phyloP scores from a whole-genome alignment of 2,113 vertebrate species.

The Scatophagus argus region DNA sequence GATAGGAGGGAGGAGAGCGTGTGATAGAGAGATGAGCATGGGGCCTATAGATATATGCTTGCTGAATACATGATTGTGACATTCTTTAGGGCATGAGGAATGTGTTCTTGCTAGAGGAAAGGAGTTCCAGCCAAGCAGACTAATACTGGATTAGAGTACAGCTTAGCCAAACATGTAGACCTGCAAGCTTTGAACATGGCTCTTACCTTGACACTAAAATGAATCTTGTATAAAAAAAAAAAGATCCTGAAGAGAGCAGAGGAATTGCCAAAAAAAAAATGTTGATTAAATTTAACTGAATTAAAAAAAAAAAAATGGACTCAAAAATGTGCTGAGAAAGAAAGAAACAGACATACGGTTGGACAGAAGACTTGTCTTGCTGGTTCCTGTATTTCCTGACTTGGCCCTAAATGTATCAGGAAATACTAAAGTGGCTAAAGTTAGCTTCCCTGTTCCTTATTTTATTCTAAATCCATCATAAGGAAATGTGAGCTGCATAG shows the following conservation, averaged over 20 bases:
- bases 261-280: not conserved
- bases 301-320: not conserved
- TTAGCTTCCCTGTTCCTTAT: not conserved
- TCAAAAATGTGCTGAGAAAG: not conserved
- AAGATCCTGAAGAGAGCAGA: not conserved
- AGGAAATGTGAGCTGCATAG: not conserved
- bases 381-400: not conserved
- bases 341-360: not conserved
- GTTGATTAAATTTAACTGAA: not conserved
- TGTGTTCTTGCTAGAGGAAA: conserved; percentile 37
- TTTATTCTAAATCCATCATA: not conserved
- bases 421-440: not conserved
- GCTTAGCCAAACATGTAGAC: conserved; percentile 35
- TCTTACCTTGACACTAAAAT: conserved; percentile 11
- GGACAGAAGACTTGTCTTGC: not conserved
- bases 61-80: conserved; percentile 54
- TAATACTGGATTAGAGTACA: conserved; percentile 66
- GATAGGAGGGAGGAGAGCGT: conserved; percentile 23
- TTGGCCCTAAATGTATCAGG: not conserved
- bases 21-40: conserved; percentile 30
- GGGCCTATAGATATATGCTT: conserved; percentile 34
- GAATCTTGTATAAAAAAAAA: not conserved
- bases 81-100: conserved; percentile 36
- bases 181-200: not conserved
- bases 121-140: conserved; percentile 60